These are phyloP conservation scores for Tiaroga cobitis DNA, from an alignment of 2,797 vertebrate genomes.

Conservation along the genomic window DNA sequence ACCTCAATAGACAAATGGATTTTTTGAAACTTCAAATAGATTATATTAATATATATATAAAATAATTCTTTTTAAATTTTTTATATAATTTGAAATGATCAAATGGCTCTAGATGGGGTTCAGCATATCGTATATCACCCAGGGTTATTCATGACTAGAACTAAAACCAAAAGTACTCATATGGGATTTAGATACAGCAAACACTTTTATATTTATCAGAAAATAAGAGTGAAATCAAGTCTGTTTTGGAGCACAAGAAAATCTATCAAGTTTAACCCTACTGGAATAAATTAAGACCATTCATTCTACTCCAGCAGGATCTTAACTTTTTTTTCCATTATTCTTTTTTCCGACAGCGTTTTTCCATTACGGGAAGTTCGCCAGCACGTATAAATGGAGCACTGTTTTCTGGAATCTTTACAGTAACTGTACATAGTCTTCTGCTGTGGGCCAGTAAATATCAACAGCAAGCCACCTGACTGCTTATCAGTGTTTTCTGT, in stretches of 20 bases:
- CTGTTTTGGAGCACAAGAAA: neutral
- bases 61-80: neutral
- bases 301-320: constrained; percentile 34
- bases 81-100: neutral
- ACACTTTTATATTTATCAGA: neutral
- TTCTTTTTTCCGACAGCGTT: constrained; percentile 40
- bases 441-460: constrained; percentile 19
- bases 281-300: constrained; percentile 37
- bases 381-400: constrained; percentile 48
- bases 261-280: neutral
- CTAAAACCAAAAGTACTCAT: neutral
- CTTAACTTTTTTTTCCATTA: constrained; percentile 19
- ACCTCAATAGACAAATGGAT: neutral
- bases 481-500: constrained; percentile 5
- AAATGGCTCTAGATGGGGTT: neutral
- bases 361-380: constrained; percentile 43
- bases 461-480: neutral
- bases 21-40: neutral
- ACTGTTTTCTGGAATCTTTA: constrained; percentile 43
- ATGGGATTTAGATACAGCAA: neutral
- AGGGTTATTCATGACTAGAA: neutral
- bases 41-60: neutral
- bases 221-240: neutral
- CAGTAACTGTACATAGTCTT: constrained; percentile 23
- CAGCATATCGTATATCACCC: neutral